phyloP scores from a whole-genome alignment of 2,113 vertebrate species.

The Camelus dromedarius region DNA sequence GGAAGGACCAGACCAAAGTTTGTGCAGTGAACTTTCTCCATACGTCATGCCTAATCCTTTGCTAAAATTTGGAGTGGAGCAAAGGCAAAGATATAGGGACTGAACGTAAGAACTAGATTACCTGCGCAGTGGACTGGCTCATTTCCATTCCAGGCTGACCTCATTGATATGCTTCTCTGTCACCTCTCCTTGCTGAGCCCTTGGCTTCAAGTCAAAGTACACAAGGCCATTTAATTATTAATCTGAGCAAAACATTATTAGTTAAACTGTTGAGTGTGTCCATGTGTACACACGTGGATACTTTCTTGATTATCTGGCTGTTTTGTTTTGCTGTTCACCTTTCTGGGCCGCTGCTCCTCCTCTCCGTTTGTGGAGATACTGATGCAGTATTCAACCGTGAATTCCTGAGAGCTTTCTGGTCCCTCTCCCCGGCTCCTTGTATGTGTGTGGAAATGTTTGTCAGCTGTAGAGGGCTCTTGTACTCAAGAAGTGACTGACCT shows the following conservation, averaged over 20 bases:
- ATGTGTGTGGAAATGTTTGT: constrained; percentile 44
- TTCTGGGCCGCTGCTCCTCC: neutral
- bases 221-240: constrained; percentile 80
- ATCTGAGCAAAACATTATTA: constrained; percentile 64
- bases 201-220: constrained; percentile 76
- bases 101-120: neutral
- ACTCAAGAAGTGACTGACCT: constrained; percentile 66
- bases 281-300: neutral
- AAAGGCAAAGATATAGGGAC: neutral
- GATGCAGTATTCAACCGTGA: neutral
- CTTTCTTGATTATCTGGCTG: neutral
- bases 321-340: constrained; percentile 15
- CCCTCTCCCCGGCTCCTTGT: neutral
- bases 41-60: neutral
- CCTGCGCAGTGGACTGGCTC: neutral
- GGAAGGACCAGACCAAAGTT: neutral
- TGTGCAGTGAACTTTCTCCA: neutral
- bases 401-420: neutral
- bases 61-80: neutral
- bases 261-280: neutral
- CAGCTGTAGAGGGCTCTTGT: neutral
- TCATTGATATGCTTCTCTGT: neutral
- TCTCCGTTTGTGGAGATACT: neutral
- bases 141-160: neutral
- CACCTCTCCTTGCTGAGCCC: neutral